A percentile compares a stretch with the other conserved stretches of the same genome.
phyloP scores from a whole-genome alignment of 2,888 invertebrate species.

The Amitus sp. region DNA sequence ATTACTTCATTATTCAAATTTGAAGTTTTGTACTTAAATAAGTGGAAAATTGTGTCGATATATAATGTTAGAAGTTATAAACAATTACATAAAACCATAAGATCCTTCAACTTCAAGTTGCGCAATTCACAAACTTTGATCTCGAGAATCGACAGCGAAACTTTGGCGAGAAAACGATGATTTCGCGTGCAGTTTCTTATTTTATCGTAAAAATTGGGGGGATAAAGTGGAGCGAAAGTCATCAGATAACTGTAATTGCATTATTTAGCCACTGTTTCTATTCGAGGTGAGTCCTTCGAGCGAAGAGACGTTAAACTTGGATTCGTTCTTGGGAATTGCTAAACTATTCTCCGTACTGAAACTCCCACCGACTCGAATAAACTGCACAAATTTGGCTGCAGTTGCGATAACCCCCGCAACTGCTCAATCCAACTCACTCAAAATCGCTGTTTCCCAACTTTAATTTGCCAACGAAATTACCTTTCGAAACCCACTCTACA shows the following conservation, averaged over 20 bases:
- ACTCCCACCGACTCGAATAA: slow-evolving; percentile 37
- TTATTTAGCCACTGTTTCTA: slow-evolving; percentile 40
- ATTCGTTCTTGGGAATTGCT: slow-evolving; percentile 39
- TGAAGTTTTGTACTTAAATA: no score
- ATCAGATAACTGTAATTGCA: slow-evolving; percentile 38
- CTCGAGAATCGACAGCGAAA: no score
- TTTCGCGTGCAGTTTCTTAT: not conserved
- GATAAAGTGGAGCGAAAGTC: slow-evolving; percentile 26
- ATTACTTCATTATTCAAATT: no score
- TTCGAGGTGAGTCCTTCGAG: slow-evolving; percentile 34
- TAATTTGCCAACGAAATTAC: slow-evolving; percentile 6
- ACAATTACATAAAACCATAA: no score
- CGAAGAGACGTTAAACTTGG: slow-evolving; percentile 38
- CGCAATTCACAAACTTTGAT: no score
- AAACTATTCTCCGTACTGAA: slow-evolving; percentile 41
- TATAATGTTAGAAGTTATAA: no score
- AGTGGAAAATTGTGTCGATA: no score
- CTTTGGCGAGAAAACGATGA: not conserved
- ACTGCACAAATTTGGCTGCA: slow-evolving; percentile 37
- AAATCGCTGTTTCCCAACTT: slow-evolving; percentile 28
- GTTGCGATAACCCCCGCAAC: slow-evolving; percentile 37
- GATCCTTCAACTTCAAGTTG: no score
- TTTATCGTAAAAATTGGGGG: slow-evolving; percentile 28
- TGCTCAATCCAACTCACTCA: slow-evolving; percentile 30
- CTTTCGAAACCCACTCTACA: no score